These are phyloP conservation scores for Sebastes kiyomatsui DNA, from an alignment of 2,797 vertebrate species.

Conservation along the genomic window DNA sequence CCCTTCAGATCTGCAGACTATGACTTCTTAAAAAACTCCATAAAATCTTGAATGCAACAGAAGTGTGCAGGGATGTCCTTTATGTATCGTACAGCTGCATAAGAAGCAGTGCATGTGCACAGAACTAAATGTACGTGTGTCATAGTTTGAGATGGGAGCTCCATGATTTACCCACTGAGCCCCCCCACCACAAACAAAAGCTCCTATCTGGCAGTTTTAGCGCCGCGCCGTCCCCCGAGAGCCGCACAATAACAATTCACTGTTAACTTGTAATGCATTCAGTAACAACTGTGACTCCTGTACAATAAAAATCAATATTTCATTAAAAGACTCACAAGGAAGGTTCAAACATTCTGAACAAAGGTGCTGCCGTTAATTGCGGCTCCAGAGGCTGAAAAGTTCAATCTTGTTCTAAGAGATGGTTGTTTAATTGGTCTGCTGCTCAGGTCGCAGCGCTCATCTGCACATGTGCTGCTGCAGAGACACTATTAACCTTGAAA, in stretches of 20 bases:
- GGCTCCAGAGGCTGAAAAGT: background rate
- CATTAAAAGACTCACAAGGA: slow-evolving; percentile 48
- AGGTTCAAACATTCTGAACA: slow-evolving; percentile 5
- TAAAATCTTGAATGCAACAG: background rate
- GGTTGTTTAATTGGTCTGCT: slow-evolving; percentile 3
- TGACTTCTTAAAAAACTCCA: background rate
- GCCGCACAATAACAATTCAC: slow-evolving; percentile 4
- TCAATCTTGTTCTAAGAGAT: background rate
- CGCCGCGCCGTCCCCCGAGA: background rate
- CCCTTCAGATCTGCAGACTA: background rate
- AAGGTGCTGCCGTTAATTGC: slow-evolving; percentile 8
- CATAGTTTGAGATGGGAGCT: background rate
- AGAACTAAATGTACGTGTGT: background rate
- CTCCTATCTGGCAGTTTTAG: slow-evolving; percentile 8
- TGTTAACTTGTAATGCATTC: slow-evolving; percentile 32
- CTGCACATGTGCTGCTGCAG: background rate
- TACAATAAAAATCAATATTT: slow-evolving; percentile 58
- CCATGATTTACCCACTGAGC: background rate
- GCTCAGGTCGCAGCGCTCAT: background rate
- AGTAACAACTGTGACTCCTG: slow-evolving; percentile 10
- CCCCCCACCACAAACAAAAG: slow-evolving; percentile 5
- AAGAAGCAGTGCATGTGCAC: background rate
- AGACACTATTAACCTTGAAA: background rate
- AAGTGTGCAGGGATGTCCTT: background rate
- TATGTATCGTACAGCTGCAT: background rate